Percentiles rank a stretch among this genome's conserved stretches.
These are phyloP conservation scores for Leptonema lineaticorne DNA, from an alignment of 1,140 invertebrate species.

Conservation along the genomic window DNA sequence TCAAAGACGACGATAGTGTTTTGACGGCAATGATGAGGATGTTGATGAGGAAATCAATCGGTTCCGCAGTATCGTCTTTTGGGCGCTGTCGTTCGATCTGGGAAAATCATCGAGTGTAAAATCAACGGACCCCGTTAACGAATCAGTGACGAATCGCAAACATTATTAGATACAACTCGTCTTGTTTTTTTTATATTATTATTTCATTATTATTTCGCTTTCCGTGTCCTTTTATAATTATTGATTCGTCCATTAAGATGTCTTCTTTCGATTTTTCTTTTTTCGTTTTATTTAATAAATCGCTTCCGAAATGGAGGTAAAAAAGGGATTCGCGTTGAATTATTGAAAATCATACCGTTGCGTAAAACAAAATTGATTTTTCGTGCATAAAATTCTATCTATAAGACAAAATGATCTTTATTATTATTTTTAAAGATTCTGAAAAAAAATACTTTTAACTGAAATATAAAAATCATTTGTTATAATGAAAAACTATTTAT, in stretches of 20 bases:
- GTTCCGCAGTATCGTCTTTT: constrained; percentile 12
- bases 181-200: not conserved
- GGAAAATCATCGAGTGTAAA: constrained; percentile 27
- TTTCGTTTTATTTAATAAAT: not conserved
- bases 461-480: too few relatives aligned
- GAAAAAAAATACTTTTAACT: too few relatives aligned
- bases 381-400: too few relatives aligned
- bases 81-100: constrained; percentile 11
- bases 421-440: too few relatives aligned
- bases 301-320: not conserved
- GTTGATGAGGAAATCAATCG: constrained; percentile 26
- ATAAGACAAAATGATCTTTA: too few relatives aligned
- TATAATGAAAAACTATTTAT: too few relatives aligned
- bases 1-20: not conserved
- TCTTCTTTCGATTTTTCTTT: not conserved
- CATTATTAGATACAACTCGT: not conserved
- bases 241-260: not conserved
- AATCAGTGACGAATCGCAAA: constrained; percentile 20
- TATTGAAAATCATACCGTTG: too few relatives aligned
- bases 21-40: not conserved
- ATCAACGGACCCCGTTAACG: constrained; percentile 2
- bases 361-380: too few relatives aligned
- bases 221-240: not conserved
- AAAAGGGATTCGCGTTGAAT: not conserved
- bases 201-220: not conserved